phyloP scores from a whole-genome alignment of 2,797 vertebrate species.

The Acomys russatus region DNA sequence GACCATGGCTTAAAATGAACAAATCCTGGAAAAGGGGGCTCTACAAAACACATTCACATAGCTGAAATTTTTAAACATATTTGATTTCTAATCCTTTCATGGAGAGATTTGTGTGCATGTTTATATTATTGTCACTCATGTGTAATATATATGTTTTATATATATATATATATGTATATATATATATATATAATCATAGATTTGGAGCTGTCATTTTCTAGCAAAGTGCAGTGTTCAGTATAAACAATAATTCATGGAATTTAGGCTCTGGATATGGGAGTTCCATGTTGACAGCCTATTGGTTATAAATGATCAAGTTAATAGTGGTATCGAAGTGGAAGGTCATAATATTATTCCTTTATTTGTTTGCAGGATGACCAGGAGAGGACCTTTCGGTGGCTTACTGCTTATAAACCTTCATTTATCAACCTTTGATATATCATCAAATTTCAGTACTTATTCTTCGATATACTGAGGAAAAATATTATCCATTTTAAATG shows the following conservation, averaged over 20 bases:
- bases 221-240: slow-evolving; percentile 1
- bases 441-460: slow-evolving; percentile 31
- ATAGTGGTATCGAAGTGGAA: slow-evolving; percentile 4
- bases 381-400: not conserved
- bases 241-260: slow-evolving; percentile 53
- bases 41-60: not conserved
- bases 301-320: slow-evolving; percentile 58
- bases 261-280: slow-evolving; percentile 15
- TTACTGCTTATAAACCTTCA: slow-evolving; percentile 32
- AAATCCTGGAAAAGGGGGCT: not conserved
- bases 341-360: slow-evolving; percentile 6
- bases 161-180: too few species aligned
- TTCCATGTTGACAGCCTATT: not conserved
- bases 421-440: not conserved
- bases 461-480: slow-evolving; percentile 23
- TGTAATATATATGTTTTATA: not conserved
- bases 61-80: slow-evolving; percentile 3
- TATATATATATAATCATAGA: not conserved
- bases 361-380: slow-evolving; percentile 21
- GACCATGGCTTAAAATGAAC: slow-evolving; percentile 8
- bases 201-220: not conserved
- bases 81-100: not conserved
- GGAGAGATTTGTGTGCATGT: not conserved
- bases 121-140: not conserved
- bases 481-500: not conserved